Conservation (phyloP, 2,113 vertebrate genomes). For the Hippocampus barbouri region DNA sequence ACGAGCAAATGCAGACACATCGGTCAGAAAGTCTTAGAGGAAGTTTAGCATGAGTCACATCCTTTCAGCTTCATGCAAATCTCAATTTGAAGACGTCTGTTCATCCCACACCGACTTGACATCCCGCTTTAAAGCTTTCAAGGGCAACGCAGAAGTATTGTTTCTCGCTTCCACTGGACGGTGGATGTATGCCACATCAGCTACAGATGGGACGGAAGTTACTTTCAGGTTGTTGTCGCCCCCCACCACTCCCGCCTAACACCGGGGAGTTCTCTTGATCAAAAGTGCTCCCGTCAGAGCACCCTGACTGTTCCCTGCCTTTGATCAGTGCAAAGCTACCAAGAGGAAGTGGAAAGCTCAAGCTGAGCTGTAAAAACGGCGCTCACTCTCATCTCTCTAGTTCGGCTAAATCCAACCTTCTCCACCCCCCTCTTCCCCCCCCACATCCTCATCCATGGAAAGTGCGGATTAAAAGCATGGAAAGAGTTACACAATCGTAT, state of each 20-base stretch:
- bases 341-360: conserved; percentile 33
- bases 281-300: conserved; percentile 51
- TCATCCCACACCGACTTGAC: conserved; percentile 3
- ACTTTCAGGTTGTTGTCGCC: not conserved
- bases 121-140: not conserved
- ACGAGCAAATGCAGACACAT: conserved; percentile 11
- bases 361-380: conserved; percentile 29
- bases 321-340: conserved; percentile 39
- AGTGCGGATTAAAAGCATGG: conserved; percentile 19
- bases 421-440: not conserved
- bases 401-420: conserved; percentile 30
- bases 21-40: conserved; percentile 11
- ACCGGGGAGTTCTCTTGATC: conserved; percentile 42
- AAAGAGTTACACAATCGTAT: conserved; percentile 13
- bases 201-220: conserved; percentile 44
- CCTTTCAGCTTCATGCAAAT: conserved; percentile 27
- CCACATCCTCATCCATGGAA: not conserved
- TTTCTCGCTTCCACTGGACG: conserved; percentile 20
- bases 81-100: conserved; percentile 14
- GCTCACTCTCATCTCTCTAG: conserved; percentile 10
- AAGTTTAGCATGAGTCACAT: conserved; percentile 31
- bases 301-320: conserved; percentile 29
- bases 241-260: not conserved
- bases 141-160: conserved; percentile 9
- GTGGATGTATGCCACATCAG: conserved; percentile 31